Percentiles rank a stretch among this genome's conserved stretches.
phyloP scores from a whole-genome alignment of 2,797 vertebrate species.

The Falco berigora region DNA sequence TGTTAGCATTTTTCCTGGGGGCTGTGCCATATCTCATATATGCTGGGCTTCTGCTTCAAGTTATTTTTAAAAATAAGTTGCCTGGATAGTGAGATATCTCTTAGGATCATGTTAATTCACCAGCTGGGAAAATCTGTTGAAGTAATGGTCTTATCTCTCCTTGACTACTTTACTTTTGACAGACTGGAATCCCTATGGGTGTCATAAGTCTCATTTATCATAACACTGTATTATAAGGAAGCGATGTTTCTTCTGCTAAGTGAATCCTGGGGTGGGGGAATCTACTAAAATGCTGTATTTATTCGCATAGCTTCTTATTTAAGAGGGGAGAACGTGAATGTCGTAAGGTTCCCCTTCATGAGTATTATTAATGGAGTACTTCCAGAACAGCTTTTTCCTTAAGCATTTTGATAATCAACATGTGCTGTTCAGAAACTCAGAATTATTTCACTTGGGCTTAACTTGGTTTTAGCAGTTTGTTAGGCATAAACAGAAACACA shows the following conservation, averaged over 20 bases:
- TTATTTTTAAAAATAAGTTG: neutral
- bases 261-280: neutral
- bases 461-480: neutral
- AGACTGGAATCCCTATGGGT: neutral
- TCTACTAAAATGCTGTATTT: neutral
- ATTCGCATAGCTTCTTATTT: neutral
- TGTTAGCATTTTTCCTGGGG: neutral
- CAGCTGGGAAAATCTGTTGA: neutral
- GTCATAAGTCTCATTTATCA: neutral
- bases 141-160: neutral
- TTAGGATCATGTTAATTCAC: neutral
- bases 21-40: neutral
- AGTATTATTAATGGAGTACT: neutral
- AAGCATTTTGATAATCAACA: neutral
- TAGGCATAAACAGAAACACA: neutral
- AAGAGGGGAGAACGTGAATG: neutral
- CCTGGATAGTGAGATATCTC: neutral
- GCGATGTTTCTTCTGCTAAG: neutral
- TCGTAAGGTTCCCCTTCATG: neutral
- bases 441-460: neutral
- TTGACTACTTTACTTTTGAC: neutral
- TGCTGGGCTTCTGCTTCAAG: neutral
- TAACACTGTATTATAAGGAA: neutral
- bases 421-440: neutral
- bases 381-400: neutral